Evolutionary conservation across 1,140 invertebrate genomes (phyloP), one percentile per base, ranked within the genome.

Genomic region (Hyposmocoma kahamanoa): DNA sequence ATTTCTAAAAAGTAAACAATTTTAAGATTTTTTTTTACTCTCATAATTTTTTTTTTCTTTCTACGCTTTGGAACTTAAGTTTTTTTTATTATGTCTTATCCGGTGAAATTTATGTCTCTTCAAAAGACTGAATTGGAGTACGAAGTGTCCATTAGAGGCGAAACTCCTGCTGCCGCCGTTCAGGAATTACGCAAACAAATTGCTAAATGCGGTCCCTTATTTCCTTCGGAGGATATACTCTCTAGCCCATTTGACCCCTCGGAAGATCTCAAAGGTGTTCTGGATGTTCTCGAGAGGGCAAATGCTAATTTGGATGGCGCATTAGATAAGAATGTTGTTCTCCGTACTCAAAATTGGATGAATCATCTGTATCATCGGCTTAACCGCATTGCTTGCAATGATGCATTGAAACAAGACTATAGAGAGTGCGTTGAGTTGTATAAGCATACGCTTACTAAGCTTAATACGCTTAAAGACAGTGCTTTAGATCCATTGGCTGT

Each of bases 131-230:
- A 46, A 17, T 22, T 46, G 4, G 30, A 34, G 5, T 46, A 46
- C 32, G 44, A 46, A 13, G 30, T 46, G 11, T 2, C 2, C 4
- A 46, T 46, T 46, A 8, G 44, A 20, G 44, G 28, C 6, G 30
- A 0, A 1, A 21, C 10, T 10, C 28, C 44, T 17, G 30, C 3
- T 20, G 11, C 17, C n/a, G 22, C 28, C 2, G 44, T 46, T 4
- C 6, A 34, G 9, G 44, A 46, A 21, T 22, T 46, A n/a, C 44
- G 44, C 2, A 34, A 46, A 15, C 44, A 46, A 22, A 46, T 46
- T 21, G 8, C 20, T 2, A 34, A 46, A 20, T 22, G 34, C n/a
- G 18, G 9, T n/a, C 6, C 20, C 5, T 1, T 3, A 15, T 46
- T 21, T 34, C 44, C 44, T 11, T 34, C 44, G 9, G 44, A 46